phyloP scores from a whole-genome alignment of 1,140 invertebrate genomes.

The Nephila pilipes region DNA sequence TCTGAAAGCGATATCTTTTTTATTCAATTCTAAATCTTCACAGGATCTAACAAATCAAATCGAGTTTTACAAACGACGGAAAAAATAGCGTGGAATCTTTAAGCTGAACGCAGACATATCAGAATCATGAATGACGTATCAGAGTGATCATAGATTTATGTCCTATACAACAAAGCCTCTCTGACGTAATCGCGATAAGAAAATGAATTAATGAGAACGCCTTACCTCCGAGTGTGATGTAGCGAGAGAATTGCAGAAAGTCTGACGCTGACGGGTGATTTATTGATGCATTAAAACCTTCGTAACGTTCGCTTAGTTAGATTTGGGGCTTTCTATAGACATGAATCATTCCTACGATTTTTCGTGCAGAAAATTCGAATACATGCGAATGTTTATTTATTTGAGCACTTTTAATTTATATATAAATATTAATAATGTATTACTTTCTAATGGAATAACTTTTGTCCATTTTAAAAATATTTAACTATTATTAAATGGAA shows the following conservation, averaged over 20 bases:
- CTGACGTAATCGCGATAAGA: slow-evolving; percentile 1
- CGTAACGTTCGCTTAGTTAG: too few species aligned
- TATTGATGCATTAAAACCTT: background rate
- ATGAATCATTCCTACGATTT: too few species aligned
- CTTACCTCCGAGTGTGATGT: background rate
- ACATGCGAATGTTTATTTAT: too few species aligned
- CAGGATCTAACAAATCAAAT: slow-evolving; percentile 31
- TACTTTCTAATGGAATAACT: too few species aligned
- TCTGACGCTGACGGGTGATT: background rate
- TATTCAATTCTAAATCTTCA: background rate
- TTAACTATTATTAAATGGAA: too few species aligned
- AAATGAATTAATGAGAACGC: slow-evolving; percentile 12
- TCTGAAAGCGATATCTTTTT: background rate
- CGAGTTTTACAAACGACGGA: background rate
- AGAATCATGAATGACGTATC: slow-evolving; percentile 48
- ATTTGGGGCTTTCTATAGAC: too few species aligned
- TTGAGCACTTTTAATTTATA: too few species aligned
- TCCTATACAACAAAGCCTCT: slow-evolving; percentile 1
- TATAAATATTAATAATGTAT: too few species aligned
- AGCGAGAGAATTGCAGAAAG: background rate
- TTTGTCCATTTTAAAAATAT: too few species aligned
- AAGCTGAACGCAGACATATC: background rate
- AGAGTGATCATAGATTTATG: slow-evolving; percentile 33
- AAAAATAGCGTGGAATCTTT: background rate
- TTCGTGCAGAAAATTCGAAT: too few species aligned